Percentiles rank a stretch among this genome's conserved stretches.
These are phyloP conservation scores for Microcaecilia unicolor DNA, from an alignment of 2,797 vertebrate genomes.

Conservation along the genomic window DNA sequence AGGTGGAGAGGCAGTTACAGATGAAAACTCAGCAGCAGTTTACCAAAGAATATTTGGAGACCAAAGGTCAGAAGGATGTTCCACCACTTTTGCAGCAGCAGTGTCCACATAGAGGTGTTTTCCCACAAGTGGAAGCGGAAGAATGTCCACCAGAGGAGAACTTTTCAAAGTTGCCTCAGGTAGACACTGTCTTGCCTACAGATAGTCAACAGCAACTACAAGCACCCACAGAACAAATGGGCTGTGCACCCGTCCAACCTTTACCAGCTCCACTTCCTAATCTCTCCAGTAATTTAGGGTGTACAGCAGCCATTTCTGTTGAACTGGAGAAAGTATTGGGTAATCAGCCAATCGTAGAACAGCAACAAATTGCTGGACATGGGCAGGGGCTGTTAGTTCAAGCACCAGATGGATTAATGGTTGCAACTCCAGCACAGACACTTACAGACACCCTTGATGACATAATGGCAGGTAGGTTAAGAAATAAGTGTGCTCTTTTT, in stretches of 20 bases:
- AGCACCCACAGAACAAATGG: slow-evolving; percentile 65
- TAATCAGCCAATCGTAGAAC: slow-evolving; percentile 78
- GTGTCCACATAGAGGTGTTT: slow-evolving; percentile 69
- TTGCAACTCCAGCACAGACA: slow-evolving; percentile 96
- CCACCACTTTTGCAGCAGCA: slow-evolving; percentile 58
- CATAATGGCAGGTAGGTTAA: slow-evolving; percentile 92
- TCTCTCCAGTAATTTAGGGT: slow-evolving; percentile 82
- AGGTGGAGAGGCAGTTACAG: slow-evolving; percentile 97
- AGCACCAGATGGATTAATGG: slow-evolving; percentile 94
- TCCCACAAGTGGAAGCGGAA: slow-evolving; percentile 60
- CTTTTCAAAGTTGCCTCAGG: slow-evolving; percentile 84
- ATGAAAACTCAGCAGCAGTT: slow-evolving; percentile 98
- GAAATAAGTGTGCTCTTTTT: slow-evolving; percentile 53
- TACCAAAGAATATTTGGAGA: slow-evolving; percentile 99
- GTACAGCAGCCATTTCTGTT: slow-evolving; percentile 73
- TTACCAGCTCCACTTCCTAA: slow-evolving; percentile 71
- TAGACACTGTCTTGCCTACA: slow-evolving; percentile 79
- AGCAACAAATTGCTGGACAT: slow-evolving; percentile 74
- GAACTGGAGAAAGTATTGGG: slow-evolving; percentile 86
- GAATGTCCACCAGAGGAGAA: slow-evolving; percentile 61
- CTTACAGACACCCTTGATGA: slow-evolving; percentile 98
- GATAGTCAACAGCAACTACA: slow-evolving; percentile 67
- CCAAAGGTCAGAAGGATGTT: slow-evolving; percentile 90
- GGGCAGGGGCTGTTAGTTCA: slow-evolving; percentile 81
- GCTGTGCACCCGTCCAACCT: slow-evolving; percentile 85